Conservation (phyloP, 2,888 invertebrate species). For the Cosmia pyralina region DNA sequence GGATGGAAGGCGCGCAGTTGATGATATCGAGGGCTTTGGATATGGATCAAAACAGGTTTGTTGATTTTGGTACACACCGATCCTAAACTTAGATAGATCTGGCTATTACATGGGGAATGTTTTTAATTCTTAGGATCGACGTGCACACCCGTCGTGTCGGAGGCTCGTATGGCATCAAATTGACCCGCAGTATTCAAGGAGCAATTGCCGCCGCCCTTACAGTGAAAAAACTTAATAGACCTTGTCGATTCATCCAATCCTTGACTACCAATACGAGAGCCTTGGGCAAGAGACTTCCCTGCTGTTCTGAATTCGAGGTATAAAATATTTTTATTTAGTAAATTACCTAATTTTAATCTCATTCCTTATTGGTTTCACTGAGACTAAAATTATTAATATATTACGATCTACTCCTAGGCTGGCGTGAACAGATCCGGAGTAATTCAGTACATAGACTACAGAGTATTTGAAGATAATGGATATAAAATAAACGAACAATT, state of each 20-base stretch:
- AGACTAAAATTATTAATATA: background rate
- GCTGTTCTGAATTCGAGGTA: slow-evolving; percentile 86
- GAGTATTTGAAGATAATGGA: slow-evolving; percentile 87
- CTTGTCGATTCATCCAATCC: slow-evolving; percentile 91
- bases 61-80: background rate
- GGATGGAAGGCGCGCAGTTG: slow-evolving; percentile 89
- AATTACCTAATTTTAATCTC: background rate
- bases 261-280: slow-evolving; percentile 91
- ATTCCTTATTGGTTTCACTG: background rate
- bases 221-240: slow-evolving; percentile 89
- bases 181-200: slow-evolving; percentile 89
- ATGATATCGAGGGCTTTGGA: slow-evolving; percentile 89
- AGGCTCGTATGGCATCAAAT: slow-evolving; percentile 92
- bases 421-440: slow-evolving; percentile 81
- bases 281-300: slow-evolving; percentile 88
- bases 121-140: slow-evolving; percentile 89
- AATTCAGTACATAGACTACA: slow-evolving; percentile 87
- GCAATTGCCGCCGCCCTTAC: slow-evolving; percentile 92
- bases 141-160: slow-evolving; percentile 83
- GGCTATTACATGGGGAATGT: background rate
- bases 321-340: background rate
- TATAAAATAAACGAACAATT: slow-evolving; percentile 74
- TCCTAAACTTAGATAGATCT: background rate
- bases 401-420: slow-evolving; percentile 8
- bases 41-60: slow-evolving; percentile 90